phyloP scores from a whole-genome alignment of 2,113 vertebrate species.

The Pseudopipra pipra region DNA sequence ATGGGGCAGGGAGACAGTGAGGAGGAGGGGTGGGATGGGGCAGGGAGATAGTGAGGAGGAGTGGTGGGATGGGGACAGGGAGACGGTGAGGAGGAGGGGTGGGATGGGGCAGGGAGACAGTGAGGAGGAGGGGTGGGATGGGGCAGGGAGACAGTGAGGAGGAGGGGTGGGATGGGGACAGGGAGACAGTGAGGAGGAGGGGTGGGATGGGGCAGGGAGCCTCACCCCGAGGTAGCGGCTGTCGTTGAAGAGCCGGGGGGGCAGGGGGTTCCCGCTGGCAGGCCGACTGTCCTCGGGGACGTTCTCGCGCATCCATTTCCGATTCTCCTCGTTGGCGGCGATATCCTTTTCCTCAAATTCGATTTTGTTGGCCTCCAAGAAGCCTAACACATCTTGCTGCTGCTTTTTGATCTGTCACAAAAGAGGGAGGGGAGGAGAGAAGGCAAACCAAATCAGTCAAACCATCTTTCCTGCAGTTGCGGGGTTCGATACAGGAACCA shows the following conservation, averaged over 20 bases:
- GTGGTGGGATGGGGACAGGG: too few relatives aligned
- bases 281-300: constrained; percentile 88
- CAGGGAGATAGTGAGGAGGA: too few relatives aligned
- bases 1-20: neutral
- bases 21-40: too few relatives aligned
- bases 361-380: constrained; percentile 93
- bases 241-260: constrained; percentile 95
- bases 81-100: too few relatives aligned
- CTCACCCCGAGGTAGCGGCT: constrained; percentile 92
- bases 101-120: neutral
- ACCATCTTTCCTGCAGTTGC: neutral
- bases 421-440: neutral
- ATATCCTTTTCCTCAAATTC: constrained; percentile 95
- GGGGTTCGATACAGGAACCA: neutral
- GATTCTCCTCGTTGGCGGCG: constrained; percentile 89
- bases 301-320: constrained; percentile 97
- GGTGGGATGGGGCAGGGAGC: neutral
- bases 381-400: constrained; percentile 93
- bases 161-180: neutral
- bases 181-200: neutral
- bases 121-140: neutral
- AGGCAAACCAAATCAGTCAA: neutral
- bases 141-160: neutral
- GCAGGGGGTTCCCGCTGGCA: constrained; percentile 86
- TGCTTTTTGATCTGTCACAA: constrained; percentile 93